Conservation (phyloP, 2,113 vertebrate species). For the Camarhynchus parvulus region DNA sequence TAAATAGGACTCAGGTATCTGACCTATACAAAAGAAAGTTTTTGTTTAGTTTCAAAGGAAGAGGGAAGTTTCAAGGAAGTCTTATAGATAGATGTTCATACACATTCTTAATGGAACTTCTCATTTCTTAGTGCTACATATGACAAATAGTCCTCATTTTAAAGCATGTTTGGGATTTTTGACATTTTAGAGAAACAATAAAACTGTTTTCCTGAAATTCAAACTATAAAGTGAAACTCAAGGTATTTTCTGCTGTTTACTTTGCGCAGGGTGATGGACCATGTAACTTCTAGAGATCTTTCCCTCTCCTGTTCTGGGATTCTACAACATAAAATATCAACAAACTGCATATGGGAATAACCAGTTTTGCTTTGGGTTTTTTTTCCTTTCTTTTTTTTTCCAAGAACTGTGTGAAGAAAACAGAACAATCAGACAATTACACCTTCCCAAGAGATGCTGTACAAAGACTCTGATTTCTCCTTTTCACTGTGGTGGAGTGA, state of each 20-base stretch:
- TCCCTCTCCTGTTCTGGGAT: background rate
- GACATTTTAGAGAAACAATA: background rate
- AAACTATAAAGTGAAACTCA: background rate
- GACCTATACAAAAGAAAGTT: background rate
- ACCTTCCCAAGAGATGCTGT: background rate
- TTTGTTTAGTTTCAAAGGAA: background rate
- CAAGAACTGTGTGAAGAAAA: background rate
- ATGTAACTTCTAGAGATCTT: background rate
- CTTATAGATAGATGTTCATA: background rate
- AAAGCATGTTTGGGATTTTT: background rate
- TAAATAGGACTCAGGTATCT: background rate
- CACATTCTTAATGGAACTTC: background rate
- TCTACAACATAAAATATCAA: background rate
- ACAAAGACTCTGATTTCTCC: background rate
- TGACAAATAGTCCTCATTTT: background rate
- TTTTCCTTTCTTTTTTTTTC: fast-evolving
- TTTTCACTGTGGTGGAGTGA: background rate
- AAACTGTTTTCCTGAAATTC: background rate
- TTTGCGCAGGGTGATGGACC: background rate
- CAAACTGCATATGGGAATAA: background rate
- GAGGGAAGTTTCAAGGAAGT: background rate
- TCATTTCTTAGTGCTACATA: background rate
- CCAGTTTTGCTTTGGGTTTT: background rate
- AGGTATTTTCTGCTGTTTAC: background rate
- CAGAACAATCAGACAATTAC: background rate